These are phyloP conservation scores for Probosciger aterrimus DNA, from an alignment of 2,113 vertebrate species.

Conservation along the genomic window DNA sequence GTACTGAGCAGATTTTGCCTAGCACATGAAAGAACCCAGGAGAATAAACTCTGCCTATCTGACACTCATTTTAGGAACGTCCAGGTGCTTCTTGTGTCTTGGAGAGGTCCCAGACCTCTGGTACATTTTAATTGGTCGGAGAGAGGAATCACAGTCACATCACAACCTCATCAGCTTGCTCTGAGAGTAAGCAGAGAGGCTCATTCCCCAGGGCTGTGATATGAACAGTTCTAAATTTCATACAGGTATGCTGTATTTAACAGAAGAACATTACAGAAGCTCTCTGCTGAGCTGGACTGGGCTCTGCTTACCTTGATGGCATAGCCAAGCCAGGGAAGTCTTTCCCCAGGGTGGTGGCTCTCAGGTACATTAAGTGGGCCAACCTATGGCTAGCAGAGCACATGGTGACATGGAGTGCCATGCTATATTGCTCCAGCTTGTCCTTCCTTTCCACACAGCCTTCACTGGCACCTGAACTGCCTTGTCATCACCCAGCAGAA, in stretches of 20 bases:
- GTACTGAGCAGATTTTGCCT: not conserved
- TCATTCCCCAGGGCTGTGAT: not conserved
- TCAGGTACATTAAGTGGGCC: not conserved
- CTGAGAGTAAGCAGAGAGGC: not conserved
- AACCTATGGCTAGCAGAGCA: not conserved
- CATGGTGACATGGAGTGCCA: fast-evolving
- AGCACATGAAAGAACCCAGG: not conserved
- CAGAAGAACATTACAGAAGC: not conserved
- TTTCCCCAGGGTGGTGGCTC: not conserved
- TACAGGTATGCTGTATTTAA: not conserved
- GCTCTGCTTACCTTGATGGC: not conserved
- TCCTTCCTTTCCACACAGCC: not conserved
- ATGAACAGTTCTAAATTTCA: not conserved
- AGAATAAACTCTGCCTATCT: conserved; percentile 18
- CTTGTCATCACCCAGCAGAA: not conserved
- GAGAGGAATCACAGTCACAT: not conserved
- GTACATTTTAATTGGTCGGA: not conserved
- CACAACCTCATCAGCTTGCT: not conserved
- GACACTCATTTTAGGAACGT: not conserved
- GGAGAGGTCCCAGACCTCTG: not conserved
- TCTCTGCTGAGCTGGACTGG: not conserved
- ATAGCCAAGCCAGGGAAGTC: not conserved
- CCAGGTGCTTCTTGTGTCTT: not conserved
- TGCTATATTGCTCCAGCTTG: not conserved
- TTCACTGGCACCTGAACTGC: not conserved